These are phyloP conservation scores for Gymnobelideus leadbeateri DNA, from an alignment of 2,113 vertebrate genomes.

Conservation along the genomic window DNA sequence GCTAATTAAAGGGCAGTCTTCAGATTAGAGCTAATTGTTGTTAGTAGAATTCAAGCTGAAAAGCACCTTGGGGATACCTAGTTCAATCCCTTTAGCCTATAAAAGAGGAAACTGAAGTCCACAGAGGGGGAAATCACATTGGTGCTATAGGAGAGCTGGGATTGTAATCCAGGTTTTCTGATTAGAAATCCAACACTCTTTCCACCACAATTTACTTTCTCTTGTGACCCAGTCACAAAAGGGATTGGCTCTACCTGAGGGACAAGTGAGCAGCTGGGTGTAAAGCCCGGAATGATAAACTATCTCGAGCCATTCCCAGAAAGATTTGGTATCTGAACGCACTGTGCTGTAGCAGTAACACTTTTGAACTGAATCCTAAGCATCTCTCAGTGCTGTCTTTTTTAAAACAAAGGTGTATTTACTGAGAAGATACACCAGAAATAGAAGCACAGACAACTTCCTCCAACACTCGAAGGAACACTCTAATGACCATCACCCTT, in stretches of 20 bases:
- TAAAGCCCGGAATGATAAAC: background rate
- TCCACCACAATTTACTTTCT: background rate
- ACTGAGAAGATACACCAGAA: background rate
- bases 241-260: background rate
- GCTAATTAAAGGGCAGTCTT: background rate
- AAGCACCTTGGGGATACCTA: background rate
- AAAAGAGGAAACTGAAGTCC: background rate
- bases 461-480: background rate
- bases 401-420: background rate
- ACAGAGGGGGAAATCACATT: background rate
- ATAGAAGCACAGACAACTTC: background rate
- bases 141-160: background rate
- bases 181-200: background rate
- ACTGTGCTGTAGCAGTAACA: background rate
- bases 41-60: background rate
- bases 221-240: background rate
- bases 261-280: background rate
- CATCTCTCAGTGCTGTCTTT: background rate
- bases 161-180: background rate
- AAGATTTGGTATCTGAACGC: background rate
- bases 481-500: background rate
- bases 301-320: background rate
- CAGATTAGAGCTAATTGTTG: background rate
- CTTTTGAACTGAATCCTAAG: background rate
- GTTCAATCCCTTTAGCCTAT: background rate